Conservation (phyloP, 2,113 vertebrate species). For the Psammodynastes pulverulentus region DNA sequence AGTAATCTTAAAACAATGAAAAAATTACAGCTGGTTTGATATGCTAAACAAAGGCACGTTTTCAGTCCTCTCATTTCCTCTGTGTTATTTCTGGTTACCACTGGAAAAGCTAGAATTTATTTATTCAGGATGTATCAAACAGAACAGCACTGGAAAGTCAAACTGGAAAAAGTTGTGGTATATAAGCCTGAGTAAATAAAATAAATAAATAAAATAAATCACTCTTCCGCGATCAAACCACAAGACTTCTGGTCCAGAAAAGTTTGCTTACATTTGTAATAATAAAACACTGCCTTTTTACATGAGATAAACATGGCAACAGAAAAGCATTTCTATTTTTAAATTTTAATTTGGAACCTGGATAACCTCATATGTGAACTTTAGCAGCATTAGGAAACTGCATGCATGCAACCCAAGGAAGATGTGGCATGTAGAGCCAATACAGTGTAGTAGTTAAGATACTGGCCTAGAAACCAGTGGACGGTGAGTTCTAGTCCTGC, state of each 20-base stretch:
- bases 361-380: too few relatives aligned
- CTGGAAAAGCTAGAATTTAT: not conserved
- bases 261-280: not conserved
- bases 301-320: not conserved
- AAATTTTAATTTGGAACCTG: not conserved
- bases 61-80: not conserved
- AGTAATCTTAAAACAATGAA: not conserved
- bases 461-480: not conserved
- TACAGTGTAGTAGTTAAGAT: not conserved
- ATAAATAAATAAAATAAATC: too few relatives aligned
- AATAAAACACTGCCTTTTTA: not conserved
- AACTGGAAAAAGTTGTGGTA: not conserved
- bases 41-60: too few relatives aligned
- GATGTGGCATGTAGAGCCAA: not conserved
- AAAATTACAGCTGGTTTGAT: not conserved
- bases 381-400: not conserved
- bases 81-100: not conserved
- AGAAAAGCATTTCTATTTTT: not conserved
- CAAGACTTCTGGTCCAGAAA: not conserved
- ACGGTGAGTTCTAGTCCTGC: not conserved
- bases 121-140: not conserved
- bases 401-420: not conserved
- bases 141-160: not conserved
- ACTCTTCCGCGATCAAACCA: not conserved
- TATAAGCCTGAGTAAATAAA: too few relatives aligned